Percentiles rank a stretch among this genome's conserved stretches.
These are phyloP conservation scores for Cercopithecus hamlyni DNA, from an alignment of 2,797 vertebrate species.

Conservation along the genomic window DNA sequence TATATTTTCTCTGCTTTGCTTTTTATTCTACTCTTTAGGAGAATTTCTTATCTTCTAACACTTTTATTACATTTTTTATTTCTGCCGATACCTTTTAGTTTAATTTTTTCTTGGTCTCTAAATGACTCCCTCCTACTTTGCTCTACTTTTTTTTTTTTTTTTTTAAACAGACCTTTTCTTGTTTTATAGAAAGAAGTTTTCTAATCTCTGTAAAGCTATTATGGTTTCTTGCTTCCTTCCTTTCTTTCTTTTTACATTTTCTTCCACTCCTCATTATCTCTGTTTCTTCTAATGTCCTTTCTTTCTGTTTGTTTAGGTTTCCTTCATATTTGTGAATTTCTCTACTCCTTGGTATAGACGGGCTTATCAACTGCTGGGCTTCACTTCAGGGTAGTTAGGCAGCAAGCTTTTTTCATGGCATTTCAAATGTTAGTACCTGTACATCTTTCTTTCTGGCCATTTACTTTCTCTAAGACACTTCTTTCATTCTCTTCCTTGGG, in stretches of 20 bases:
- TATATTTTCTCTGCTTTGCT: background rate
- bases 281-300: background rate
- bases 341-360: background rate
- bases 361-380: background rate
- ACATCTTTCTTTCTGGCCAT: background rate
- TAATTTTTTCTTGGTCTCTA: background rate
- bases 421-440: background rate
- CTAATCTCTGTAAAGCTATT: background rate
- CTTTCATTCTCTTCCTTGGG: background rate
- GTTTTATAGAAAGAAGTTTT: background rate
- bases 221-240: background rate
- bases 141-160: background rate
- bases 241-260: background rate
- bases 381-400: background rate
- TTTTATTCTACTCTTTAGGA: background rate
- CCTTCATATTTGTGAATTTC: background rate
- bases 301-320: background rate
- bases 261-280: background rate
- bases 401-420: background rate
- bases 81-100: background rate
- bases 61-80: background rate
- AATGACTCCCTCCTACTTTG: background rate
- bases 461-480: background rate
- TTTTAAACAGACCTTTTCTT: background rate
- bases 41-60: background rate